Conservation (phyloP, 2,888 invertebrate species). For the Nebria salina region DNA sequence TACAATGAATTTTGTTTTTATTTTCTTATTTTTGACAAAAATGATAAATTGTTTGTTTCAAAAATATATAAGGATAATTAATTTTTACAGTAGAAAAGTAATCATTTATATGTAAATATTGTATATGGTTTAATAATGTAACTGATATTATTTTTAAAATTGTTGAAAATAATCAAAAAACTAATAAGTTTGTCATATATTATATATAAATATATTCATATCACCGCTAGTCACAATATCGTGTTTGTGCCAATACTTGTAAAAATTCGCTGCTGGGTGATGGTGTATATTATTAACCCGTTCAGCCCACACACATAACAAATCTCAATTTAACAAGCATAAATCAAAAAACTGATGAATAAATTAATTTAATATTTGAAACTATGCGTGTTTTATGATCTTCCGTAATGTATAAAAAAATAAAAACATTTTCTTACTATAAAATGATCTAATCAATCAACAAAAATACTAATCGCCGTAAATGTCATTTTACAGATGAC, state of each 20-base stretch:
- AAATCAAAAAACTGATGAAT: conserved; percentile 13
- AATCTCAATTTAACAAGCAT: conserved; percentile 23
- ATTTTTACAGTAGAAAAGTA: conserved; percentile 1
- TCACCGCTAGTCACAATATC: conserved; percentile 53
- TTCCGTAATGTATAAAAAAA: too few species aligned
- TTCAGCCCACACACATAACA: conserved; percentile 12
- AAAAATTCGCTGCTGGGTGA: conserved; percentile 49
- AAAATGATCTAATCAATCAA: too few species aligned
- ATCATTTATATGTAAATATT: conserved; percentile 51
- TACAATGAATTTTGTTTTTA: too few species aligned
- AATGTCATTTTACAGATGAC: too few species aligned
- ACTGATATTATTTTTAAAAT: not conserved
- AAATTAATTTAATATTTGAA: conserved; percentile 18
- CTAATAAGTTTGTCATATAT: conserved; percentile 22
- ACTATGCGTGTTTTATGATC: not conserved
- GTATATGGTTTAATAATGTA: conserved; percentile 48
- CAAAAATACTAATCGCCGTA: too few species aligned
- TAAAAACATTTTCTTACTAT: too few species aligned
- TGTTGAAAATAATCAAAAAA: not conserved
- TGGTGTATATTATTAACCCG: conserved; percentile 45
- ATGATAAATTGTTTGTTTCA: too few species aligned
- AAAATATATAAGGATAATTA: not conserved
- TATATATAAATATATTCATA: conserved; percentile 45
- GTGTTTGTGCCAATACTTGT: conserved; percentile 53
- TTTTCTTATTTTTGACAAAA: too few species aligned